Percentiles rank a stretch among this genome's conserved stretches.
These are phyloP conservation scores for Diglossa cyanea DNA, from an alignment of 2,797 vertebrate species.

Conservation along the genomic window DNA sequence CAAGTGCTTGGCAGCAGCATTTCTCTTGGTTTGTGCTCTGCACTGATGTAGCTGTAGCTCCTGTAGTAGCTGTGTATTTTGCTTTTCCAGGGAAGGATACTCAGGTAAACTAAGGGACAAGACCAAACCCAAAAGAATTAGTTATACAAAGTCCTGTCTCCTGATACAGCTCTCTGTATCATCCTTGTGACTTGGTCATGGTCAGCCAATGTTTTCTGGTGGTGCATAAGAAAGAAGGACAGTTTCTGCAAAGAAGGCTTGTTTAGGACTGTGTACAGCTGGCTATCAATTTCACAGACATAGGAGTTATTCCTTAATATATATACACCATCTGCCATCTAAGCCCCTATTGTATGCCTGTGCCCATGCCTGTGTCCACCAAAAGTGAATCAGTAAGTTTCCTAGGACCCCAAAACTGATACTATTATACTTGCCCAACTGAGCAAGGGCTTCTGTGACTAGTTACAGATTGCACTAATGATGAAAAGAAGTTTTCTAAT, in stretches of 20 bases:
- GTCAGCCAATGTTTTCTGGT: background rate
- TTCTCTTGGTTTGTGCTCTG: background rate
- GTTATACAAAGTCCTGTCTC: background rate
- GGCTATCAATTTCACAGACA: background rate
- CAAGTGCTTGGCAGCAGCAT: background rate
- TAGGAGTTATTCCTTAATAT: background rate
- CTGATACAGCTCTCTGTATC: background rate
- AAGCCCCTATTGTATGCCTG: background rate
- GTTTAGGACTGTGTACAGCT: background rate
- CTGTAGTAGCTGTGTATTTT: background rate
- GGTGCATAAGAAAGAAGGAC: background rate
- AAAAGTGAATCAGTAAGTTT: background rate
- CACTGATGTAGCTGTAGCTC: background rate
- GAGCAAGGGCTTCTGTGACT: background rate
- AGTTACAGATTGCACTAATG: background rate
- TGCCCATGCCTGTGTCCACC: background rate
- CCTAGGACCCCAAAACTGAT: background rate
- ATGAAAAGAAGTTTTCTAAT: background rate
- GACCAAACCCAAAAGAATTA: background rate
- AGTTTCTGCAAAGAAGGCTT: background rate
- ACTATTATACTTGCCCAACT: background rate
- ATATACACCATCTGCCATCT: background rate
- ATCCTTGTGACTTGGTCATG: background rate
- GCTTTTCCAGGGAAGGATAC: background rate
- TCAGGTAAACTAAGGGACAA: background rate